These are phyloP conservation scores for Octodonta nipae DNA, from an alignment of 2,888 invertebrate genomes.

Conservation along the genomic window DNA sequence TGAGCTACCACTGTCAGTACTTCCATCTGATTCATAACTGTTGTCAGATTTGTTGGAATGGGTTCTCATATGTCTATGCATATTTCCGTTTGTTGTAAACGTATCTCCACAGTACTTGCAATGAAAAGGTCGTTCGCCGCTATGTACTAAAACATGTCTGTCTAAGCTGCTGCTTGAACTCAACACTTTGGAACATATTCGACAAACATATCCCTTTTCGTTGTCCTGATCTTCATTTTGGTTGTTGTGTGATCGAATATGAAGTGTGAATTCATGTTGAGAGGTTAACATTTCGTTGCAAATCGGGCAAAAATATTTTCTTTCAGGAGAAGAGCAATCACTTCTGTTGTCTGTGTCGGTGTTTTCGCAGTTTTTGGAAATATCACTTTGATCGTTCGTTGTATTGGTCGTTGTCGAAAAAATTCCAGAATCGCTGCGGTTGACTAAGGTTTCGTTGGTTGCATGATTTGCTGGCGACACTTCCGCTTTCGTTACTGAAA, in stretches of 20 bases:
- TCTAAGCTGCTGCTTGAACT: constrained; percentile 69
- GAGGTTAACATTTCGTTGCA: constrained; percentile 48
- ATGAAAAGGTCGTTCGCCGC: constrained; percentile 66
- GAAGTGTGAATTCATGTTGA: constrained; percentile 54
- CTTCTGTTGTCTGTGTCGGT: constrained; percentile 46
- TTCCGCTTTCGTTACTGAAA: constrained; percentile 33
- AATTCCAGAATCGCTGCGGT: constrained; percentile 32
- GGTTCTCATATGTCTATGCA: constrained; percentile 70
- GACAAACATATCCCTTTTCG: constrained; percentile 45
- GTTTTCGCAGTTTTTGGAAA: constrained; percentile 19
- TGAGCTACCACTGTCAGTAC: constrained; percentile 34
- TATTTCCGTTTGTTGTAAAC: constrained; percentile 75
- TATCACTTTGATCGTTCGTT: constrained; percentile 16
- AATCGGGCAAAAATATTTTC: constrained; percentile 48
- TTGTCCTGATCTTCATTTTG: constrained; percentile 32
- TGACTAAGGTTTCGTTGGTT: constrained; percentile 16
- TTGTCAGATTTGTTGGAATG: constrained; percentile 41
- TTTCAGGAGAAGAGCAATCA: constrained; percentile 39
- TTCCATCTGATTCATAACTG: constrained; percentile 48
- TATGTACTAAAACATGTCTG: constrained; percentile 66
- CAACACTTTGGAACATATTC: constrained; percentile 55
- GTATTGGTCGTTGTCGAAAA: constrained; percentile 28
- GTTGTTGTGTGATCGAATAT: constrained; percentile 53
- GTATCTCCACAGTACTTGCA: constrained; percentile 66
- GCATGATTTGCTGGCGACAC: constrained; percentile 20